Evolutionary conservation across 2,797 vertebrate species (phyloP).

Genomic region (Schizopygopsis malacanthus): DNA sequence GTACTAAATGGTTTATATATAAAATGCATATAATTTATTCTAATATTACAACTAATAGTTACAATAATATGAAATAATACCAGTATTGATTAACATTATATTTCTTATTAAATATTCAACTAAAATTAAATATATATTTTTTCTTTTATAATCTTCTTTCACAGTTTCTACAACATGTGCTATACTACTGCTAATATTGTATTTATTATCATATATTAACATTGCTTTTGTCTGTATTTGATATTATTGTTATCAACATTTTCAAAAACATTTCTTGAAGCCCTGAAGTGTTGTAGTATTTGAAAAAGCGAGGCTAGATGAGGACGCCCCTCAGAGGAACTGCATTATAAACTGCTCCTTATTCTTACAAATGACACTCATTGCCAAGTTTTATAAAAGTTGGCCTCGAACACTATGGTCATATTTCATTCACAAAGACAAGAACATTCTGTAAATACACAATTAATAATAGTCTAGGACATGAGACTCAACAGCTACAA

Average conservation of each 20-base stretch:
- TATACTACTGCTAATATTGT: neutral
- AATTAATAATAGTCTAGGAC: conserved; percentile 2
- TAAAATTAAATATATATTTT: neutral
- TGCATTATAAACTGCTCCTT: neutral
- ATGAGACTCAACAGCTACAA: neutral
- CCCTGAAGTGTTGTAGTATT: conserved; percentile 44
- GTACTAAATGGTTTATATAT: neutral
- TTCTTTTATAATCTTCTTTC: neutral
- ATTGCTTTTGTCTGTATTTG: neutral
- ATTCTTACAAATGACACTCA: conserved; percentile 13
- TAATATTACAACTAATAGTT: neutral
- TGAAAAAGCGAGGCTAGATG: neutral
- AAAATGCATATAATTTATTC: neutral
- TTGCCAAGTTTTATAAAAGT: neutral
- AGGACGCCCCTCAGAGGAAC: neutral
- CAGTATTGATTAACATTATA: too few species aligned
- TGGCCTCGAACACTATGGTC: neutral
- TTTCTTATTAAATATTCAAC: neutral
- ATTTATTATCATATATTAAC: neutral
- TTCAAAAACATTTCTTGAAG: neutral
- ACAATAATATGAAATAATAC: neutral
- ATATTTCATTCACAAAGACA: conserved; percentile 18
- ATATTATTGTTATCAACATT: neutral
- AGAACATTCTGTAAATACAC: conserved; percentile 1
- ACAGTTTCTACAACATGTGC: neutral